Conservation (phyloP, 1,140 invertebrate species). For the Drosophila leontia region DNA sequence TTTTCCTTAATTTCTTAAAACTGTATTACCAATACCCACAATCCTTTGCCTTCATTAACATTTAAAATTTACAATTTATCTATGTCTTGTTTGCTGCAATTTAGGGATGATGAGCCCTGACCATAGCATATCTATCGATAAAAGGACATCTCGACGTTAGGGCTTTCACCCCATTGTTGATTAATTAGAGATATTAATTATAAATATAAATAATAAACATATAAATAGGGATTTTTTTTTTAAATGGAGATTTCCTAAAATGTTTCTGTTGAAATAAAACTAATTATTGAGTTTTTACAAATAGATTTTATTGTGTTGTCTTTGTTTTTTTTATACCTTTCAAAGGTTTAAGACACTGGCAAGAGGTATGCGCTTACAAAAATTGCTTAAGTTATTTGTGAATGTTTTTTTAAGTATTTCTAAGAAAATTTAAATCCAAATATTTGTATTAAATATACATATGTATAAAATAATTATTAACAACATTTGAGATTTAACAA, state of each 20-base stretch:
- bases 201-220: not conserved
- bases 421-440: not conserved
- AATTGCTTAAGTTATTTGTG: slow-evolving; percentile 9
- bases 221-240: not conserved
- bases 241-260: not conserved
- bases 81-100: too few species aligned
- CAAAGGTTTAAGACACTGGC: slow-evolving; percentile 34
- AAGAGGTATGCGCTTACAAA: slow-evolving; percentile 25
- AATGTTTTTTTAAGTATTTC: not conserved
- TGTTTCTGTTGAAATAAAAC: not conserved
- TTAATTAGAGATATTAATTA: not conserved
- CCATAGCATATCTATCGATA: too few species aligned
- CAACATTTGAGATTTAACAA: not conserved
- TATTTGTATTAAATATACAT: not conserved
- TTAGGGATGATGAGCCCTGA: too few species aligned
- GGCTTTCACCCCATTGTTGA: not conserved
- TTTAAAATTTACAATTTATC: too few species aligned
- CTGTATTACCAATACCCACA: too few species aligned
- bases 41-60: too few species aligned
- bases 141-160: too few species aligned
- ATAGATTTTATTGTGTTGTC: slow-evolving; percentile 1
- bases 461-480: not conserved
- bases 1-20: too few species aligned
- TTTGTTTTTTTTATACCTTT: slow-evolving; percentile 6
- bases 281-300: not conserved